Percentiles rank a stretch among this genome's conserved stretches.
Conservation (phyloP, 2,797 vertebrate genomes). For the Myiothlypis coronata region DNA sequence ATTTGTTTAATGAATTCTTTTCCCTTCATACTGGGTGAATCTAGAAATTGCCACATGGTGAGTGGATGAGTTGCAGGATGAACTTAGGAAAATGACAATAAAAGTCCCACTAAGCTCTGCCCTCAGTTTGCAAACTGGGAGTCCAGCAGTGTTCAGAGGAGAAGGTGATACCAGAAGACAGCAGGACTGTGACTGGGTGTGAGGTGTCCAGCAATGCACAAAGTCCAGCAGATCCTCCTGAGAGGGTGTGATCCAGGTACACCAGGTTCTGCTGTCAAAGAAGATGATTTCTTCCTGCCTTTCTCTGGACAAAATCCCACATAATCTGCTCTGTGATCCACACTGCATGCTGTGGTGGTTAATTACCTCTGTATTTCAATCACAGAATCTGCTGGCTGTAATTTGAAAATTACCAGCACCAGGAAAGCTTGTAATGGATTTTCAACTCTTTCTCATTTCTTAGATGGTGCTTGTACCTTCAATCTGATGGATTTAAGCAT, state of each 20-base stretch:
- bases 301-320: not conserved
- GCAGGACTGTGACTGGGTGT: not conserved
- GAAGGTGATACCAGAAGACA: not conserved
- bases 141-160: not conserved
- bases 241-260: not conserved
- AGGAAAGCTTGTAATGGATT: not conserved
- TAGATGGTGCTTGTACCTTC: conserved; percentile 35
- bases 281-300: not conserved
- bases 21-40: not conserved
- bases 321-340: not conserved
- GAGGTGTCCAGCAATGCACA: not conserved
- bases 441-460: not conserved
- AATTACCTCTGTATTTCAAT: not conserved
- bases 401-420: not conserved
- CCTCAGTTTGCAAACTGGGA: not conserved
- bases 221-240: not conserved
- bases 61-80: not conserved
- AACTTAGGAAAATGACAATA: not conserved
- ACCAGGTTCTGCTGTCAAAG: not conserved
- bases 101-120: not conserved
- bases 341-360: not conserved
- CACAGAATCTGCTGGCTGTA: not conserved
- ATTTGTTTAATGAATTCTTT: not conserved
- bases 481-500: not conserved
- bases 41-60: not conserved